A percentile compares a stretch with the other conserved stretches of the same genome.
phyloP scores from a whole-genome alignment of 2,888 invertebrate species.

The Vesta saturnalis region DNA sequence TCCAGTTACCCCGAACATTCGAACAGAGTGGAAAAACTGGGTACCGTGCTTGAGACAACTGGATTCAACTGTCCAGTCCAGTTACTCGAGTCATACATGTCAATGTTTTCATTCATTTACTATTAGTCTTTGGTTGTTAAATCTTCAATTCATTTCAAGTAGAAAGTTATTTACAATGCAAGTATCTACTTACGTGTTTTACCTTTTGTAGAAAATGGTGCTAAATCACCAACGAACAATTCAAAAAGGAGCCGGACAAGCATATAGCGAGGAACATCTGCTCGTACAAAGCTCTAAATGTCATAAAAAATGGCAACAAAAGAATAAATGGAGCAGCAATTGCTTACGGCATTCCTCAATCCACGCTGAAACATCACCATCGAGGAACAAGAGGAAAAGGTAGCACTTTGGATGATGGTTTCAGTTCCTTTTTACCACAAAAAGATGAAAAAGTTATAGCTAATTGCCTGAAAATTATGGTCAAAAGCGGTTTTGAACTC shows the following conservation, averaged over 20 bases:
- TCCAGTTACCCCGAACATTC: neutral
- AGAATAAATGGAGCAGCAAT: neutral
- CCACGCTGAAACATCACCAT: neutral
- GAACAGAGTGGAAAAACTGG: neutral
- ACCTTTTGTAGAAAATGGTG: neutral
- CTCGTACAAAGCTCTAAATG: too few relatives aligned
- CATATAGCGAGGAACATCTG: too few relatives aligned
- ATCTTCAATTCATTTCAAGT: neutral
- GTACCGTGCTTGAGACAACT: neutral
- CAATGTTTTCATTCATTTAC: neutral
- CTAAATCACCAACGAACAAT: neutral
- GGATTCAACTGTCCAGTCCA: neutral
- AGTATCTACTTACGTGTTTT: neutral
- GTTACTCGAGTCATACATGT: neutral
- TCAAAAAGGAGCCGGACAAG: too few relatives aligned
- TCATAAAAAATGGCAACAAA: neutral
- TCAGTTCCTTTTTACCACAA: neutral
- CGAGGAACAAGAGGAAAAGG: neutral
- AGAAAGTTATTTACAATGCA: neutral
- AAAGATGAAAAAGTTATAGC: neutral
- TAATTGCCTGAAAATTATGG: neutral
- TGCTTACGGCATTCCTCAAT: neutral
- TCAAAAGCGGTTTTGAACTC: neutral
- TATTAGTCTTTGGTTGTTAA: neutral
- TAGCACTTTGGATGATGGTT: neutral